Evolutionary conservation across 1,140 invertebrate species (phyloP).

Genomic region (Kradibia gibbosae): DNA sequence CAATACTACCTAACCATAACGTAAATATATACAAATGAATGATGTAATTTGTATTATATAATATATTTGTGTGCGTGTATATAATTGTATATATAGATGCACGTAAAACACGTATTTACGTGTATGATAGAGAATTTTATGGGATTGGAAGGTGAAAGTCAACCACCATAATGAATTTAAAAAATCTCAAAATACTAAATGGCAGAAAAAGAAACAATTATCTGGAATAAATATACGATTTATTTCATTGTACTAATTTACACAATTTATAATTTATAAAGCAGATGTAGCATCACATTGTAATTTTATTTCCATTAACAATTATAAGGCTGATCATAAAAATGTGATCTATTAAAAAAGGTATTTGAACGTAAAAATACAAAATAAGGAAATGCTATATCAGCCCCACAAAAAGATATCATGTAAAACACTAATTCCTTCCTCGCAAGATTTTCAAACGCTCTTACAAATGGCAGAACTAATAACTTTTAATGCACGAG

Average conservation of each 20-base stretch:
- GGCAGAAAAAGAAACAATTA: not conserved
- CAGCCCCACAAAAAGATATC: constrained; percentile 41
- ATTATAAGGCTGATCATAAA: constrained; percentile 31
- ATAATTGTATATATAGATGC: too few species aligned
- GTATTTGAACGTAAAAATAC: not conserved
- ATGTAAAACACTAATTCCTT: constrained; percentile 30
- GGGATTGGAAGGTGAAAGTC: too few species aligned
- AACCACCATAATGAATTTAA: too few species aligned
- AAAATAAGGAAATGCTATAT: constrained; percentile 18
- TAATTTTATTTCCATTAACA: constrained; percentile 34
- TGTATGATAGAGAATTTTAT: too few species aligned
- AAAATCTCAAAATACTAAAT: too few species aligned
- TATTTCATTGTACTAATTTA: constrained; percentile 49
- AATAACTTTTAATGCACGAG: constrained; percentile 27
- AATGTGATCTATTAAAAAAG: constrained; percentile 21
- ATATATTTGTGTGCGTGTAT: not conserved
- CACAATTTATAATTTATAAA: constrained; percentile 46
- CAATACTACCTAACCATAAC: not conserved
- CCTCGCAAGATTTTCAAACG: constrained; percentile 38
- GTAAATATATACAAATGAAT: not conserved
- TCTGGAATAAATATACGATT: constrained; percentile 49
- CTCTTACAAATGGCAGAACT: constrained; percentile 39
- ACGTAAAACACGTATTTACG: too few species aligned
- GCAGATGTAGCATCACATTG: constrained; percentile 37
- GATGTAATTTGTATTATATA: not conserved